phyloP scores from a whole-genome alignment of 2,888 invertebrate species.

The Villa cingulata region DNA sequence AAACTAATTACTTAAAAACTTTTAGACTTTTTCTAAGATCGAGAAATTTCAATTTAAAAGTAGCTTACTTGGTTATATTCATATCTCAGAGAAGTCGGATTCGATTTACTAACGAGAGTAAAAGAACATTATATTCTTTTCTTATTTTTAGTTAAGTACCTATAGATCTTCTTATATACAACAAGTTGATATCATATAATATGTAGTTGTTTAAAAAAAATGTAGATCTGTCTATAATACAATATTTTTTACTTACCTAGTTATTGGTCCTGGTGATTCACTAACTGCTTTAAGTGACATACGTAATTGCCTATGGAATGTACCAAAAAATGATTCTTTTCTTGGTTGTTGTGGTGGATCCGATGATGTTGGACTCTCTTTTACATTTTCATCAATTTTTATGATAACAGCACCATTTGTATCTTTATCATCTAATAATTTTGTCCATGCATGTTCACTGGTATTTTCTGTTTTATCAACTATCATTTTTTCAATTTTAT shows the following conservation, averaged over 20 bases:
- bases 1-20: no score
- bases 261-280: constrained; percentile 34
- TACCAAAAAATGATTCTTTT: constrained; percentile 32
- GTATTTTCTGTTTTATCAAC: constrained; percentile 29
- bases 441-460: constrained; percentile 34
- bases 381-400: constrained; percentile 20
- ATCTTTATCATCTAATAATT: constrained; percentile 30
- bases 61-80: no score
- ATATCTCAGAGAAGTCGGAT: no score
- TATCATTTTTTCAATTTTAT: constrained; percentile 33
- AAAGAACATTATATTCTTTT: no score
- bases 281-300: constrained; percentile 35
- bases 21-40: no score
- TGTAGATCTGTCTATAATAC: no score
- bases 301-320: constrained; percentile 34
- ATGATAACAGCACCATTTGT: constrained; percentile 24
- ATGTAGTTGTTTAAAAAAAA: no score
- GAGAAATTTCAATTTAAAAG: no score
- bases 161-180: no score
- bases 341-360: constrained; percentile 18
- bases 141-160: no score
- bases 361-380: constrained; percentile 23
- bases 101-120: no score
- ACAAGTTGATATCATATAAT: no score
- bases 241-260: constrained; percentile 35